Evolutionary conservation across 2,797 vertebrate species (phyloP).

Genomic region (Onychomys leucogaster): DNA sequence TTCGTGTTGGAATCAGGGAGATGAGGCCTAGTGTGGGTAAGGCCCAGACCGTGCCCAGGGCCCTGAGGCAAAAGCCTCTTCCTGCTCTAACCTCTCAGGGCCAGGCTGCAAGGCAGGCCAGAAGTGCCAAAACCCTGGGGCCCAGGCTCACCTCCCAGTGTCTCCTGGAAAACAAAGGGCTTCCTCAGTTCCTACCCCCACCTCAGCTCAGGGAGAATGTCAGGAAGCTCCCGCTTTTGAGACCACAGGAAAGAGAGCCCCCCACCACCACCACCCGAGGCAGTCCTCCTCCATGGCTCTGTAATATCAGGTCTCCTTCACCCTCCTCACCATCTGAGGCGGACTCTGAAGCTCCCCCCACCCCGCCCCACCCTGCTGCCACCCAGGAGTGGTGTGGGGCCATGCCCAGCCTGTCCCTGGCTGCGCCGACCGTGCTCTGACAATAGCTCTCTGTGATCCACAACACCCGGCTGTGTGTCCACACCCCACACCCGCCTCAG

Average conservation of each 20-base stretch:
- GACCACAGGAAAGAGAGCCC: neutral
- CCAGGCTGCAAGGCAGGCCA: neutral
- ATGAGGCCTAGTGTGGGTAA: neutral
- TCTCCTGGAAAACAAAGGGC: neutral
- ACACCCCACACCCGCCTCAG: conserved; percentile 60
- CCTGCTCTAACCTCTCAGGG: neutral
- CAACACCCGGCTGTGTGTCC: conserved; percentile 56
- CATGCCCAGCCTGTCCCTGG: neutral
- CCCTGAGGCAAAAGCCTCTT: neutral
- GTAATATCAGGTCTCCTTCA: neutral
- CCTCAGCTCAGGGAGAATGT: neutral
- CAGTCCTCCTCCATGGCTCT: neutral
- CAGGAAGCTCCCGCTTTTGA: neutral
- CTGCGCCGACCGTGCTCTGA: conserved; percentile 52
- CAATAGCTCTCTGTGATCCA: conserved; percentile 79
- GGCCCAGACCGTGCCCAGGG: neutral
- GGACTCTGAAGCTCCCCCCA: neutral
- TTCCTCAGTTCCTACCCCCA: no score
- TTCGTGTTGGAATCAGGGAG: neutral
- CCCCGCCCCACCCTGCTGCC: neutral
- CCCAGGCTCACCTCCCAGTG: neutral
- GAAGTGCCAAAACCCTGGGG: neutral
- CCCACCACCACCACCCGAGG: neutral
- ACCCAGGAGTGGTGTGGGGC: neutral
- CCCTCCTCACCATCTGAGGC: neutral